Percentiles rank a stretch among this genome's conserved stretches.
Evolutionary conservation across 2,888 invertebrate species (phyloP).

Genomic region (Pterobdella sp.): DNA sequence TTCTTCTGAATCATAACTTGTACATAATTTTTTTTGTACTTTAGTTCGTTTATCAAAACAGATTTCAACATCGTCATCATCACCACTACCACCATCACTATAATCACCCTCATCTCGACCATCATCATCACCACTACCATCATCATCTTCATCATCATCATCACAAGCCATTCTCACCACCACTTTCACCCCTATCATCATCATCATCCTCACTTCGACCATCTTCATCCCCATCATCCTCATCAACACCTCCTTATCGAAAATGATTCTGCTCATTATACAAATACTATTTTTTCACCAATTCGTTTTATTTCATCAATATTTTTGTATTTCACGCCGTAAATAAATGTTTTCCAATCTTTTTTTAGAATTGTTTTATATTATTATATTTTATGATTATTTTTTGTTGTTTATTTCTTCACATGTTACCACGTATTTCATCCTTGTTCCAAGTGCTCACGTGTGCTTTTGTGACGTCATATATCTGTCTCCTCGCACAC

Average conservation of each 20-base stretch:
- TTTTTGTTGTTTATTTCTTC: background rate
- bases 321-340: background rate
- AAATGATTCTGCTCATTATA: too few relatives aligned
- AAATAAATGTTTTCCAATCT: background rate
- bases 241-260: background rate
- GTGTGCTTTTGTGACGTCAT: background rate
- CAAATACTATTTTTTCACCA: background rate
- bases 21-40: too few relatives aligned
- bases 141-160: background rate
- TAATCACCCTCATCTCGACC: background rate
- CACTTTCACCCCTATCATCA: background rate
- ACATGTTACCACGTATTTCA: background rate
- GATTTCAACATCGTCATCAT: background rate
- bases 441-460: background rate
- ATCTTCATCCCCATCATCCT: background rate
- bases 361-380: too few relatives aligned
- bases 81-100: background rate
- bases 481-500: background rate
- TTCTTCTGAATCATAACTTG: too few relatives aligned
- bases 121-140: background rate
- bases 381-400: too few relatives aligned
- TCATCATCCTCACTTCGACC: background rate
- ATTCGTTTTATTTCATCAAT: background rate
- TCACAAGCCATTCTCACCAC: background rate
- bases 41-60: background rate